Percentiles rank a stretch among this genome's conserved stretches.
Conservation (phyloP, 2,113 vertebrate genomes). For the Sylvilagus bachmani region DNA sequence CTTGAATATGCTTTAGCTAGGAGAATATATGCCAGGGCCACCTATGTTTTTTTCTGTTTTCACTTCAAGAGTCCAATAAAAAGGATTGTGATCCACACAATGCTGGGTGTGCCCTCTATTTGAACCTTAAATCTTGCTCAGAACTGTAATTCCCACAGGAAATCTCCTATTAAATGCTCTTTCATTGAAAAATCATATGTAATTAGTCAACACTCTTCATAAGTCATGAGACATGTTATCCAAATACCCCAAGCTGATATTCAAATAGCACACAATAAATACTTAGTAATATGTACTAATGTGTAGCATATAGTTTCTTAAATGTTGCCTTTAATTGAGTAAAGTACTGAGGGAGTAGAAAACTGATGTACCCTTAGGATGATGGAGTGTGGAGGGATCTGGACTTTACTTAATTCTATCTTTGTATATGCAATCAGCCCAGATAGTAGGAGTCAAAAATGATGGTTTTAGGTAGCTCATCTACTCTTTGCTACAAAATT, state of each 20-base stretch:
- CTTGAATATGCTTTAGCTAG: not conserved
- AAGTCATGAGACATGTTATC: constrained; percentile 1
- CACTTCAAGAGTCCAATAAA: not conserved
- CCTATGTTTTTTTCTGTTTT: not conserved
- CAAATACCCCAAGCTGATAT: not conserved
- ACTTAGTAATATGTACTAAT: not conserved
- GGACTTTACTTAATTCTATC: not conserved
- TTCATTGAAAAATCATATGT: constrained; percentile 24
- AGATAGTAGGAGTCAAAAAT: not conserved
- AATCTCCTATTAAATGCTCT: not conserved
- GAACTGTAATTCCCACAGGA: not conserved
- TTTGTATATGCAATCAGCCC: not conserved
- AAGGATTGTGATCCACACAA: not conserved
- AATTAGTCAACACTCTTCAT: not conserved
- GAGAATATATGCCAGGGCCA: not conserved
- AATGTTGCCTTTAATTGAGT: not conserved
- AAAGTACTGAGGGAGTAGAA: not conserved
- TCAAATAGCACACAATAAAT: not conserved
- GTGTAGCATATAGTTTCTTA: not conserved
- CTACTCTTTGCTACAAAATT: not conserved
- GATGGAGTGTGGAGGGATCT: accelerated
- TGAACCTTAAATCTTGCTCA: not conserved
- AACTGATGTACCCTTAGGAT: not conserved
- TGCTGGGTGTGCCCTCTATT: not conserved
- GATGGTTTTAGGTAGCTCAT: not conserved